Conservation (phyloP, 2,888 invertebrate species). For the Troides oblongomaculatus region DNA sequence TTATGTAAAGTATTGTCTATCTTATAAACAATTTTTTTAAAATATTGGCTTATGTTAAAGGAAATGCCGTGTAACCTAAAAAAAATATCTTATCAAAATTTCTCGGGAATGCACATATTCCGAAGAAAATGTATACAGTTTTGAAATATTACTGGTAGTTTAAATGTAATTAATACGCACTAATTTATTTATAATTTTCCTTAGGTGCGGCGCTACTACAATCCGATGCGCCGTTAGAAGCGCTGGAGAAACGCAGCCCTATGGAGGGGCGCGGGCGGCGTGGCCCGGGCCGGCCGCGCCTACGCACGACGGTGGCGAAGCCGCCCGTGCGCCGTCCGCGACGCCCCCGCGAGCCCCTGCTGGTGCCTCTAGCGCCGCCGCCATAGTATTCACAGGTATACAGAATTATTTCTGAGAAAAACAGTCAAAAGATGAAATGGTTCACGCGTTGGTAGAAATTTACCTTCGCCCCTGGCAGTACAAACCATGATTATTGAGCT, state of each 20-base stretch:
- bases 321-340: slow-evolving; percentile 42
- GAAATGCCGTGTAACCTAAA: too few species aligned
- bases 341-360: slow-evolving; percentile 60
- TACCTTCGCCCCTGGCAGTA: neutral
- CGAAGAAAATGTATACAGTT: too few species aligned
- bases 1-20: too few species aligned
- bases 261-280: slow-evolving; percentile 28
- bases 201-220: slow-evolving; percentile 61
- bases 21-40: too few species aligned
- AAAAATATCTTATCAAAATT: too few species aligned
- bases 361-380: slow-evolving; percentile 78
- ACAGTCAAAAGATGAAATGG: neutral
- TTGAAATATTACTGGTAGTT: neutral
- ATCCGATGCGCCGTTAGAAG: slow-evolving; percentile 59
- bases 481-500: too few species aligned
- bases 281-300: slow-evolving; percentile 51
- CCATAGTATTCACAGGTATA: slow-evolving; percentile 43
- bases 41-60: too few species aligned
- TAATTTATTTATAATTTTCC: neutral
- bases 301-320: slow-evolving; percentile 49
- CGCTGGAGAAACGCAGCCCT: slow-evolving; percentile 35
- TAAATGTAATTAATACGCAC: neutral
- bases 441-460: neutral
- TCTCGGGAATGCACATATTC: too few species aligned
- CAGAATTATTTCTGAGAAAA: neutral